Evolutionary conservation across 1,140 invertebrate species (phyloP).

Genomic region (Aphelenchoides avenae): DNA sequence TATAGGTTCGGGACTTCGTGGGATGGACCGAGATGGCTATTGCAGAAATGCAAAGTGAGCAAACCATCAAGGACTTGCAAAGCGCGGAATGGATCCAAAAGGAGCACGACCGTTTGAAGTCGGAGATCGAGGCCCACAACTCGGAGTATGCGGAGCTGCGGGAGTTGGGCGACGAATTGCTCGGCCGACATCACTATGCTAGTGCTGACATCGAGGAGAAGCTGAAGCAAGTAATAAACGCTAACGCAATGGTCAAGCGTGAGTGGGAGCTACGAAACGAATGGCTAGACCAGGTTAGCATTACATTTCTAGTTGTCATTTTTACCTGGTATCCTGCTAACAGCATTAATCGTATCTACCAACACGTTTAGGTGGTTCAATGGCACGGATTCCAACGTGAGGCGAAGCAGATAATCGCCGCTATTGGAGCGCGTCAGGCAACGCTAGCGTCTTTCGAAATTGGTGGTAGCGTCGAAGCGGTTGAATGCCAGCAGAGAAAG

Average conservation of each 20-base stretch:
- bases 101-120: slow-evolving; percentile 83
- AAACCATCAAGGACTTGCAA: slow-evolving; percentile 78
- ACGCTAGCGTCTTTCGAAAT: slow-evolving; percentile 62
- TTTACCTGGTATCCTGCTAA: too few species aligned
- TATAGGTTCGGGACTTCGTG: slow-evolving; percentile 27
- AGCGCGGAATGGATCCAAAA: slow-evolving; percentile 79
- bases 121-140: slow-evolving; percentile 88
- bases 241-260: slow-evolving; percentile 72
- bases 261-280: slow-evolving; percentile 85
- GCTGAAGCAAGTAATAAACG: slow-evolving; percentile 72
- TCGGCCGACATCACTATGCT: slow-evolving; percentile 77
- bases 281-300: slow-evolving; percentile 76
- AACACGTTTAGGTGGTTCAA: slow-evolving; percentile 70
- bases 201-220: slow-evolving; percentile 69
- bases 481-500: slow-evolving; percentile 61
- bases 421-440: slow-evolving; percentile 64
- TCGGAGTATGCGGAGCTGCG: slow-evolving; percentile 76
- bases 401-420: slow-evolving; percentile 83
- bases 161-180: slow-evolving; percentile 75
- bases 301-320: slow-evolving; percentile 18
- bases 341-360: too few species aligned
- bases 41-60: slow-evolving; percentile 69
- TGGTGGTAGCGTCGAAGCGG: slow-evolving; percentile 70
- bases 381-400: slow-evolving; percentile 89
- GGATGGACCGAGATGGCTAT: slow-evolving; percentile 16